These are phyloP conservation scores for Mirounga angustirostris DNA, from an alignment of 2,113 vertebrate genomes.

Conservation along the genomic window DNA sequence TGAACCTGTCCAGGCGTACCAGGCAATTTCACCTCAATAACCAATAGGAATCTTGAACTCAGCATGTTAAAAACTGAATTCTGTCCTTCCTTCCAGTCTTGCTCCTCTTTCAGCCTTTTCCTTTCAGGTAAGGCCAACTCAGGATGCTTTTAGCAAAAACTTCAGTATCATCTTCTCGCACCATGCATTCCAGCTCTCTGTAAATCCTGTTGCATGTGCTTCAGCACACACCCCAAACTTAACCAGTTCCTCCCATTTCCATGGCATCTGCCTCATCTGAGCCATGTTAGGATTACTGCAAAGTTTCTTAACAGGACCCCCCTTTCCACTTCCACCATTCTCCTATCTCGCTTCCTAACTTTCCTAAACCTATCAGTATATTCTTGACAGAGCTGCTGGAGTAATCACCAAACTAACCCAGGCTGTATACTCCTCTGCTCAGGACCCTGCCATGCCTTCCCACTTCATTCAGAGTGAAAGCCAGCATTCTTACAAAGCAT, in stretches of 20 bases:
- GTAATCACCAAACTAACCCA: background rate
- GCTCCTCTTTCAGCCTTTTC: background rate
- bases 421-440: background rate
- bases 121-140: background rate
- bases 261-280: background rate
- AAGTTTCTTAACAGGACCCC: background rate
- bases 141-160: background rate
- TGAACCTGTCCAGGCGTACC: background rate
- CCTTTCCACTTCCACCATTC: background rate
- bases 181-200: rapidly evolving
- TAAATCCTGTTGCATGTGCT: background rate
- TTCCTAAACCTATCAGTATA: background rate
- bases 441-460: background rate
- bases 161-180: background rate
- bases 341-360: background rate
- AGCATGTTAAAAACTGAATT: background rate
- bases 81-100: background rate
- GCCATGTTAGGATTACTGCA: background rate
- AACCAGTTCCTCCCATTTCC: background rate
- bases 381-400: background rate
- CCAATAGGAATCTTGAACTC: background rate
- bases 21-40: background rate
- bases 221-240: background rate
- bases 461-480: background rate
- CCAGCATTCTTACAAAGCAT: background rate